Conservation (phyloP, 2,888 invertebrate genomes). For the Cerastis leucographa region DNA sequence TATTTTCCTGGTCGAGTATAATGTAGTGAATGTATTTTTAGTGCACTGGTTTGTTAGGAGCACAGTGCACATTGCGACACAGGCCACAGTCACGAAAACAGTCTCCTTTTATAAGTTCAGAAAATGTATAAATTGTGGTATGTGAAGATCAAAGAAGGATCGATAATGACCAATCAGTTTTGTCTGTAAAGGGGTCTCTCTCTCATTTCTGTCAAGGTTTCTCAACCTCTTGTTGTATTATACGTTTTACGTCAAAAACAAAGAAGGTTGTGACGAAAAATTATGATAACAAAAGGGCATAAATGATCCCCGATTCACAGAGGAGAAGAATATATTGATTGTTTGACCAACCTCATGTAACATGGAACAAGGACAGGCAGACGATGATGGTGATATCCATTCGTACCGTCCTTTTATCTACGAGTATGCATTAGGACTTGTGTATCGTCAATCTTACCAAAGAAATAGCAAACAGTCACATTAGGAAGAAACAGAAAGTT, state of each 20-base stretch:
- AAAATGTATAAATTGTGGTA: not conserved
- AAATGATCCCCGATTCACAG: no score
- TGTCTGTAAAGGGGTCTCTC: not conserved
- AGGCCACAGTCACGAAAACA: not conserved
- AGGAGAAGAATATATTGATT: no score
- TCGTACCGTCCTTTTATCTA: no score
- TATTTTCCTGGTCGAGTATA: conserved; percentile 27
- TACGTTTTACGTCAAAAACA: not conserved
- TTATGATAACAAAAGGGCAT: no score
- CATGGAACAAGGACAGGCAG: no score
- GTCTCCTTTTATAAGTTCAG: not conserved
- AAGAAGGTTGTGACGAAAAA: not conserved
- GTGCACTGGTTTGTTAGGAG: conserved; percentile 11
- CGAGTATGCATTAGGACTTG: no score
- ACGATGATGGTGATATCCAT: no score
- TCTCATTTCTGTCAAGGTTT: not conserved
- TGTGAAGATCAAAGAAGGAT: not conserved
- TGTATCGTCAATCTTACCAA: no score
- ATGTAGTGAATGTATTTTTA: conserved; percentile 23
- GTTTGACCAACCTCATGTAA: no score
- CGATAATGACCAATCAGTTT: not conserved
- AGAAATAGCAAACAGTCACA: no score
- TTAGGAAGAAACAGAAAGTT: no score
- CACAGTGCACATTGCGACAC: not conserved
- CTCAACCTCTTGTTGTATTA: not conserved